Conservation (phyloP, 2,888 invertebrate genomes). For the Mactromeris polynyma region DNA sequence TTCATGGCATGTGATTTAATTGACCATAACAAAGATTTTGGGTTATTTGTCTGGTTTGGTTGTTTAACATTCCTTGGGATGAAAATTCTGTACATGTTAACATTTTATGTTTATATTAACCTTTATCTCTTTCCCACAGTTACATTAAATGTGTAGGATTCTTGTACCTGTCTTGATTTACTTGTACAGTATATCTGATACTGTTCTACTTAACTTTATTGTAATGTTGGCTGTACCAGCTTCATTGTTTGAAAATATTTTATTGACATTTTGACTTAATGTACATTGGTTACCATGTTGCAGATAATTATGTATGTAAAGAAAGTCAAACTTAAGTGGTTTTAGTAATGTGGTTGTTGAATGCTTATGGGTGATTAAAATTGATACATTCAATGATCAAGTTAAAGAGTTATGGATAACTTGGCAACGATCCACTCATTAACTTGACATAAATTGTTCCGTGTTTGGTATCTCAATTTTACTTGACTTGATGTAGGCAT, state of each 20-base stretch:
- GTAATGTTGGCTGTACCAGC: background rate
- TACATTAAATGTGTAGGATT: background rate
- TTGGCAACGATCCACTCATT: no score
- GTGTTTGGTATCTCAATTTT: no score
- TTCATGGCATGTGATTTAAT: constrained; percentile 18
- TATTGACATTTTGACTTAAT: background rate
- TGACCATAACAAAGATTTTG: background rate
- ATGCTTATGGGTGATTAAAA: no score
- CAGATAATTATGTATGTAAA: no score
- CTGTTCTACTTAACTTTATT: background rate
- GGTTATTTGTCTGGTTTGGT: background rate
- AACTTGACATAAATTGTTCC: no score
- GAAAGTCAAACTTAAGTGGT: no score
- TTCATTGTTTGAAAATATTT: background rate
- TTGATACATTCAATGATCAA: no score
- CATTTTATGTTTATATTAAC: constrained; percentile 15
- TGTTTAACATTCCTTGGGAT: background rate
- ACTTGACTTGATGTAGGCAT: no score
- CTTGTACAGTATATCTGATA: background rate
- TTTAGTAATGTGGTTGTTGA: no score
- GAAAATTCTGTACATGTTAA: background rate
- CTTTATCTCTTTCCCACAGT: background rate
- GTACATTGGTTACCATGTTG: no score
- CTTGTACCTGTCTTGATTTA: background rate
- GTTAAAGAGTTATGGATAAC: no score